A percentile compares a stretch with the other conserved stretches of the same genome.
Conservation (phyloP, 1,140 invertebrate species). For the Atta texana region DNA sequence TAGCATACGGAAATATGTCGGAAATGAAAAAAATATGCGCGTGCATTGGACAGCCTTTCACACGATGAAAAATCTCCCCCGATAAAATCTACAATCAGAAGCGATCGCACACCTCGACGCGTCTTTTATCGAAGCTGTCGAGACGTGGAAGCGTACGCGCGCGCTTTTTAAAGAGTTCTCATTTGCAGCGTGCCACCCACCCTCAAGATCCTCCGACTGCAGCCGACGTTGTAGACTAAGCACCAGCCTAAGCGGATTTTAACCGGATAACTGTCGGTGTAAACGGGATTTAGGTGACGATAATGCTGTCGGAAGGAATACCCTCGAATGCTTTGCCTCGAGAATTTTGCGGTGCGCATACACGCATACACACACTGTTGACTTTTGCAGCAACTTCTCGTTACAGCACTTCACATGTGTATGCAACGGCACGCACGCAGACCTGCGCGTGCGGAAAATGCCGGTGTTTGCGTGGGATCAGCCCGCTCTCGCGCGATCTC, state of each 20-base stretch:
- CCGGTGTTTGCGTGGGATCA: background rate
- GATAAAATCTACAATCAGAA: background rate
- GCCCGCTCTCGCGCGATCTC: background rate
- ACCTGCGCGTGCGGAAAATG: background rate
- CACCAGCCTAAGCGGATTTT: constrained; percentile 46
- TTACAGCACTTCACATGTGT: background rate
- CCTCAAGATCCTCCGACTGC: constrained; percentile 24
- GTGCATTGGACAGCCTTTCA: background rate
- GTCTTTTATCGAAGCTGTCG: background rate
- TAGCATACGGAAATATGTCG: background rate
- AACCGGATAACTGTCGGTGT: constrained; percentile 7
- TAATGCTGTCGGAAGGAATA: constrained; percentile 1
- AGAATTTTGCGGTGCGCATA: background rate
- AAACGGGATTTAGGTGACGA: constrained; percentile 56
- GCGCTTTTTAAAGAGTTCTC: constrained; percentile 18
- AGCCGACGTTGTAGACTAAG: background rate
- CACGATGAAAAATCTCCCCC: background rate
- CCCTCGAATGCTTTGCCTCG: background rate
- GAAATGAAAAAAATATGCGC: background rate
- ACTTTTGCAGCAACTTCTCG: constrained; percentile 17
- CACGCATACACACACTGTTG: background rate
- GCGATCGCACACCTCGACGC: constrained; percentile 12
- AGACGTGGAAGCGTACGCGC: too few species aligned
- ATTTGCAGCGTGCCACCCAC: background rate
- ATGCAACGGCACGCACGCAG: constrained; percentile 11